Base-by-base conservation (phyloP, 1,140 invertebrate species). In the Bombyx mandarina region DNA sequence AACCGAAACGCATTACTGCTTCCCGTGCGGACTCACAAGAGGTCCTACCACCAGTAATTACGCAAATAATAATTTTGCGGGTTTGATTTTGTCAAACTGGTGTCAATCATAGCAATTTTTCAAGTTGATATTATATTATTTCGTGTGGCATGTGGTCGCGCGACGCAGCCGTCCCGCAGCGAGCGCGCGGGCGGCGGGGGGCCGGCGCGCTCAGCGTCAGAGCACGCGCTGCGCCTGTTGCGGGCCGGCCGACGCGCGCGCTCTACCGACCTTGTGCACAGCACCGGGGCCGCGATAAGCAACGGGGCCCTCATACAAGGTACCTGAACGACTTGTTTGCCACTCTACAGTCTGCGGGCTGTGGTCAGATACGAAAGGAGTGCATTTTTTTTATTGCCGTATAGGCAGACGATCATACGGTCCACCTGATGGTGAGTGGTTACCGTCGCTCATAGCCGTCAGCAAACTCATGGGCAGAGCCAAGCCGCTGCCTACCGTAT, bases 271-370 rank as follows among this genome's bases (percentile, higher is more conserved):
- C 45, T 44, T n/a, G 59, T 59, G 57, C 54, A 55, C 56, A 52
- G 65, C 1, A 44, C 52, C 12, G 62, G 62, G 8, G 56, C 49
- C 22, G 55, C 56, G 12, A 57, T 62, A 7, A 64, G 56, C 7
- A 73, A 73, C 52, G 57, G 68, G 7, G 73, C 74, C 22, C 70
- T 82, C n/a, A 57, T 80, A 35, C 73, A 78, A 67, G 79, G 79
- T 82, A 47, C 42, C 49, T 44, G 7, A 3, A 35, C 26, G 26
- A 35, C 2, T 35, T 35, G 26, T 35, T 35, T 1, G 26, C 0
- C 1, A 35, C 26, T 35, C 45, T 46, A 46, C 45, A 7, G 6
- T 4, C n/a, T n/a, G n/a, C n/a, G n/a, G n/a, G n/a, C n/a, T n/a
- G n/a, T n/a, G n/a, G n/a, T n/a, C n/a, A n/a, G n/a, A n/a, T n/a